Evolutionary conservation across 2,797 vertebrate species (phyloP).

Genomic region (Mormyrops attenuatus): DNA sequence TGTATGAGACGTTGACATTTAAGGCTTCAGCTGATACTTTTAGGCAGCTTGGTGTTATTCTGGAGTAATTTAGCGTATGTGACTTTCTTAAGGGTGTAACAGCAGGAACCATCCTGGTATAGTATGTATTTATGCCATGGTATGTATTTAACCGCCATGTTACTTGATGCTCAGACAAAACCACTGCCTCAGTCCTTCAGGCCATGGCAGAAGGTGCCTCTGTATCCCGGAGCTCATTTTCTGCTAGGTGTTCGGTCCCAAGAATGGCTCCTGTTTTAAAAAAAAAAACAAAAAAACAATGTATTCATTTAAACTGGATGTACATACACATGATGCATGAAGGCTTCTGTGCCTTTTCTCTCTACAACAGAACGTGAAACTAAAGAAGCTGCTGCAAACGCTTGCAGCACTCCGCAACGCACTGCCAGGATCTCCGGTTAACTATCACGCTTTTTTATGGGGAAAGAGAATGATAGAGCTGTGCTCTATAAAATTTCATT

Average conservation of each 20-base stretch:
- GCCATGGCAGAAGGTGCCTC: neutral
- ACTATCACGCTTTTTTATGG: neutral
- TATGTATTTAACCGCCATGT: neutral
- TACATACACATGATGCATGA: neutral
- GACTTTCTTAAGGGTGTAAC: neutral
- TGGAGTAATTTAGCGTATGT: neutral
- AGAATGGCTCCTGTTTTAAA: neutral
- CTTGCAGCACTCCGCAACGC: neutral
- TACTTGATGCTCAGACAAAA: neutral
- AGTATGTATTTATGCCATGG: neutral
- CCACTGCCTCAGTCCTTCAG: neutral
- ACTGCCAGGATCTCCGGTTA: neutral
- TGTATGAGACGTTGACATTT: neutral
- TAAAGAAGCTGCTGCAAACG: neutral
- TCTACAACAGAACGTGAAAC: neutral
- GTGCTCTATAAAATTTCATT: constrained; percentile 46
- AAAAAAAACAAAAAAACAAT: neutral
- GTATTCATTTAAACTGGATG: neutral
- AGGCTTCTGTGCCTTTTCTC: neutral
- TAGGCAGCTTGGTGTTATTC: neutral
- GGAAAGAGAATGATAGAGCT: constrained; percentile 48
- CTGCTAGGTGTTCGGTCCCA: neutral
- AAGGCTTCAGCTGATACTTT: neutral
- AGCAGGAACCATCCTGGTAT: neutral
- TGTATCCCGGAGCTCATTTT: neutral